Base-by-base conservation (phyloP, 2,113 vertebrate species). In the Lipophrys pholis region DNA sequence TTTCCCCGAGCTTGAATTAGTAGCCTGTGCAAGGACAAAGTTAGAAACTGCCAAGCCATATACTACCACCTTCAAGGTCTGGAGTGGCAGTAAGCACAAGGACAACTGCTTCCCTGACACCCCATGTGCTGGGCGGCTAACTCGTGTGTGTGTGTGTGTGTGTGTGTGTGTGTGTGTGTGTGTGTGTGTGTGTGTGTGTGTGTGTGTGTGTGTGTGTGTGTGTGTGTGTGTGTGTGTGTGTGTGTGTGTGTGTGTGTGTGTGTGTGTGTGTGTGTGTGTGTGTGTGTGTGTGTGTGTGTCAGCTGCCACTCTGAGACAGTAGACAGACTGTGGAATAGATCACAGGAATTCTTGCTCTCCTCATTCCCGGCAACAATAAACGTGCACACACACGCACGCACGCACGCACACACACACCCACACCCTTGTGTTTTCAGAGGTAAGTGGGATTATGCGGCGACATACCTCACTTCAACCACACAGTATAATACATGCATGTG, bases 51-150 rank as follows among this genome's bases (percentile, higher is more conserved):
- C 7, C 16, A 63, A 15, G 64, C 38, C 8, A 71, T 56, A 59
- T n/a, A 35, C 53, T 56, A 6, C 0, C 73, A 76, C 54, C 41
- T 48, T 75, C 60, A 59, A 64, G 63, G 66, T 50, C 65, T 72
- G 54, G 12, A 68, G 64, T 4, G 0, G 53, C 58, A 69, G 21
- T 57, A 76, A 78, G 70, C 60, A 39, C 59, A 67, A 75, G 68
- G 83, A 80, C 77, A 86, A 86, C 83, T 78, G 83, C 74, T 79
- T 61, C 74, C 66, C 58, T 69, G 43, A 82, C 76, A 85, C 63
- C 50, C 66, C 56, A 0, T 46, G 83, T 79, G 80, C 56, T 5
- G 8, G 49, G 39, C 55, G 55, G 55, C 67, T 64, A 71, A 69
- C 60, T n/a, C n/a, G 21, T 30, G 21, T 30, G 21, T 30, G 21